A percentile compares a stretch with the other conserved stretches of the same genome.
Evolutionary conservation across 2,888 invertebrate genomes (phyloP).

Genomic region (Acheta domesticus): DNA sequence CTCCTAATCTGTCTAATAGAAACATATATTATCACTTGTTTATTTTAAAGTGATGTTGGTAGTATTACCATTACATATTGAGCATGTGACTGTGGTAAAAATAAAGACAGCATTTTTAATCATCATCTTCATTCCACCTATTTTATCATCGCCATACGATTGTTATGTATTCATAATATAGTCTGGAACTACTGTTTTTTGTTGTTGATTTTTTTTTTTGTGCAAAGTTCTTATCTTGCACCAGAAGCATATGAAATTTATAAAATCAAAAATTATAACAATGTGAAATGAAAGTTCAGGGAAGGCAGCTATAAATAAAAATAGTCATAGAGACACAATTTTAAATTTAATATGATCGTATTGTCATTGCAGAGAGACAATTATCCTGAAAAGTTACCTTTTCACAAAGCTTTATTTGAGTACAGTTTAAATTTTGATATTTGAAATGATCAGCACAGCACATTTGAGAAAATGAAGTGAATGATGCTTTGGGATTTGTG

Average conservation of each 20-base stretch:
- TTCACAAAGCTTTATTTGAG: conserved; percentile 18
- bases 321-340: neutral
- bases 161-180: conserved; percentile 1
- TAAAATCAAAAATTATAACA: neutral
- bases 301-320: neutral
- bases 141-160: neutral
- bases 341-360: conserved; percentile 1
- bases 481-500: conserved; percentile 8
- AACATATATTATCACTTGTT: conserved; percentile 18
- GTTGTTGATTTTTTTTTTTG: no score
- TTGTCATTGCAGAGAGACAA: neutral
- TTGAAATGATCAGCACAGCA: neutral
- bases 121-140: conserved; percentile 10
- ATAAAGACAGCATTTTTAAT: neutral
- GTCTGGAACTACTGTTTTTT: neutral
- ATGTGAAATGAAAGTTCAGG: conserved; percentile 9
- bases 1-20: conserved; percentile 18
- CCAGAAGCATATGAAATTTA: neutral
- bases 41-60: conserved; percentile 11
- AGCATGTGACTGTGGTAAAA: conserved; percentile 25
- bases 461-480: neutral
- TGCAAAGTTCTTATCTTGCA: neutral
- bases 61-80: neutral
- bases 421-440: conserved; percentile 2
- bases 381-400: neutral